Percentiles rank a stretch among this genome's conserved stretches.
Conservation (phyloP, 2,888 invertebrate species). For the Caenorhabditis sp. region DNA sequence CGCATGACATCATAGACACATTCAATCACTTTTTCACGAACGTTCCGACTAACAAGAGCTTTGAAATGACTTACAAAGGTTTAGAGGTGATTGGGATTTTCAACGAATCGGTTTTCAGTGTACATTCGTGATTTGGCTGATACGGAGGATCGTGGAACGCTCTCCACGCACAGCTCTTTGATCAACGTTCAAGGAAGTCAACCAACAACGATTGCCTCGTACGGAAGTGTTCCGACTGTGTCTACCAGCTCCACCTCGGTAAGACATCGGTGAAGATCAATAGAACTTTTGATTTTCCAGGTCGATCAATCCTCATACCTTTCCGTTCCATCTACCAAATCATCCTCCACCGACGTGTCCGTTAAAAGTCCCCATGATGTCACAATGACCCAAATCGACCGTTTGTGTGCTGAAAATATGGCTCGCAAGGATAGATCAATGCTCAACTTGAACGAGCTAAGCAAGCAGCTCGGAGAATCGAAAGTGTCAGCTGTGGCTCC, state of each 20-base stretch:
- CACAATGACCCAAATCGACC: constrained; percentile 7
- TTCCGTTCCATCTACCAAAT: constrained; percentile 11
- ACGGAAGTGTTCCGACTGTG: constrained; percentile 12
- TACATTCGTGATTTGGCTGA: constrained; percentile 44
- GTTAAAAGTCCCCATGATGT: background rate
- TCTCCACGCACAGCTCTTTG: constrained; percentile 3
- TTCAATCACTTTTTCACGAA: constrained; percentile 42
- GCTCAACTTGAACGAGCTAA: constrained; percentile 31
- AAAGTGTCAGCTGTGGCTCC: background rate
- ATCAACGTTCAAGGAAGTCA: background rate
- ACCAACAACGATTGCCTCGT: constrained; percentile 10
- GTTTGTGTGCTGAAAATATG: constrained; percentile 17
- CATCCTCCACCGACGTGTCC: constrained; percentile 6
- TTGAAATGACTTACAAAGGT: constrained; percentile 52
- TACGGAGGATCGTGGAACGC: constrained; percentile 8
- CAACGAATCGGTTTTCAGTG: constrained; percentile 3
- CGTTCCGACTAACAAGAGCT: constrained; percentile 48
- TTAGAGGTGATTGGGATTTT: background rate
- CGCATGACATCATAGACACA: constrained; percentile 37
- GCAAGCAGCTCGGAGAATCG: background rate
- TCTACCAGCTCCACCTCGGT: constrained; percentile 20
- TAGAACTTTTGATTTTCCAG: background rate
- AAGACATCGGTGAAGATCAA: background rate
- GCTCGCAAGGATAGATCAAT: constrained; percentile 38
- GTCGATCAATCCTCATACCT: background rate